phyloP scores from a whole-genome alignment of 92 coral and sea anemone species.

The Desmophyllum pertusum region DNA sequence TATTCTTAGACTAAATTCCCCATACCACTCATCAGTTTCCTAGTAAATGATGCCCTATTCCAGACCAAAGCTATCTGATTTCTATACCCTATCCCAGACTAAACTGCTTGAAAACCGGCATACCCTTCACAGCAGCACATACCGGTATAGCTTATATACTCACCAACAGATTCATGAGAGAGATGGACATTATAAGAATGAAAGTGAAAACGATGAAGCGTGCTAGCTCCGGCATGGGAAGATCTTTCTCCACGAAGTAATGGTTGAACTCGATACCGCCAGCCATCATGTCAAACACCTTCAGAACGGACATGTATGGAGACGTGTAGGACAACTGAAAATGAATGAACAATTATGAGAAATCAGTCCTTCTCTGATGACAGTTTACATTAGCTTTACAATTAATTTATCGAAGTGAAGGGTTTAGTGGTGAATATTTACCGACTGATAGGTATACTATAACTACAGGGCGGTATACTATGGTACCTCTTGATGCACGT shows the following conservation, averaged over 20 bases:
- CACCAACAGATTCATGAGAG: constrained; percentile 90
- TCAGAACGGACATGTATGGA: constrained; percentile 65
- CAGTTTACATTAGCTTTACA: background rate
- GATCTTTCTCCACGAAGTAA: constrained; percentile 68
- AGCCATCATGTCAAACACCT: constrained; percentile 87
- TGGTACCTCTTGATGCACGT: too few relatives aligned
- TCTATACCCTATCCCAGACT: too few relatives aligned
- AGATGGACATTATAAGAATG: constrained; percentile 76
- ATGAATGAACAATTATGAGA: background rate
- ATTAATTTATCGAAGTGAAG: background rate
- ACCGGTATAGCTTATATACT: background rate
- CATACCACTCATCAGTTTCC: too few relatives aligned
- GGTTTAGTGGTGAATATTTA: too few relatives aligned
- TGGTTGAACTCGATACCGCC: constrained; percentile 81
- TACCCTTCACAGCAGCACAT: too few relatives aligned
- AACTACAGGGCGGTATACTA: too few relatives aligned
- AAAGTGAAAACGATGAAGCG: constrained; percentile 72
- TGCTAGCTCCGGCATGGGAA: constrained; percentile 78
- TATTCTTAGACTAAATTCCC: too few relatives aligned
- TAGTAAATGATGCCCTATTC: too few relatives aligned
- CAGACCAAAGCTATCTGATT: too few relatives aligned
- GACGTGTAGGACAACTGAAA: constrained; percentile 43
- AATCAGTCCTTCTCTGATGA: background rate
- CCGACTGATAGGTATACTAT: too few relatives aligned
- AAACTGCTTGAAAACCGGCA: too few relatives aligned